Conservation (phyloP, 2,113 vertebrate species). For the Sarotherodon lohbergeri region DNA sequence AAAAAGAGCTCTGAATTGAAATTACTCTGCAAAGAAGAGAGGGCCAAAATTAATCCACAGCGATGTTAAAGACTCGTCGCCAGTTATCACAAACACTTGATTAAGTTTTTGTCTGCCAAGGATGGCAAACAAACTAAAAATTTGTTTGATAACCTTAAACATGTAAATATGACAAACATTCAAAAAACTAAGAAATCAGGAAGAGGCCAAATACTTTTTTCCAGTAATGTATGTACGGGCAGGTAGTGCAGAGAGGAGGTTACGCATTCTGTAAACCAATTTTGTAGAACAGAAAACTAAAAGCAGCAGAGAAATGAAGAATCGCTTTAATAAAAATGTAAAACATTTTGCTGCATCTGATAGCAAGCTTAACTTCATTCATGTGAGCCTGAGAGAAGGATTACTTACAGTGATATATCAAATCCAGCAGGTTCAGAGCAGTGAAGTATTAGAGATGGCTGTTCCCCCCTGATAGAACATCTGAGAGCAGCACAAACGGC, state of each 20-base stretch:
- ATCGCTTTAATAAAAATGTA: neutral
- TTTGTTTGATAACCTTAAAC: neutral
- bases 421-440: neutral
- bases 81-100: neutral
- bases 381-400: neutral
- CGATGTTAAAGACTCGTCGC: neutral
- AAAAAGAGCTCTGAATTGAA: neutral
- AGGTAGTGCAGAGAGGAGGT: neutral
- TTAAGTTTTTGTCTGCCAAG: rapidly evolving
- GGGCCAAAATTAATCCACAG: neutral
- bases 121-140: neutral
- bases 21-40: neutral
- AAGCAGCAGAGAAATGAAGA: neutral
- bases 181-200: neutral
- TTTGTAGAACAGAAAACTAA: neutral
- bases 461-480: neutral
- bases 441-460: neutral
- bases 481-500: neutral
- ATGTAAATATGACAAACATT: neutral
- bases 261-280: neutral
- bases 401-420: neutral
- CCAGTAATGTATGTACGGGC: neutral
- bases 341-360: neutral
- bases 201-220: neutral
- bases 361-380: neutral